Percentiles rank a stretch among this genome's conserved stretches.
Conservation (phyloP, 1,140 invertebrate species). For the Drosophila biarmipes region DNA sequence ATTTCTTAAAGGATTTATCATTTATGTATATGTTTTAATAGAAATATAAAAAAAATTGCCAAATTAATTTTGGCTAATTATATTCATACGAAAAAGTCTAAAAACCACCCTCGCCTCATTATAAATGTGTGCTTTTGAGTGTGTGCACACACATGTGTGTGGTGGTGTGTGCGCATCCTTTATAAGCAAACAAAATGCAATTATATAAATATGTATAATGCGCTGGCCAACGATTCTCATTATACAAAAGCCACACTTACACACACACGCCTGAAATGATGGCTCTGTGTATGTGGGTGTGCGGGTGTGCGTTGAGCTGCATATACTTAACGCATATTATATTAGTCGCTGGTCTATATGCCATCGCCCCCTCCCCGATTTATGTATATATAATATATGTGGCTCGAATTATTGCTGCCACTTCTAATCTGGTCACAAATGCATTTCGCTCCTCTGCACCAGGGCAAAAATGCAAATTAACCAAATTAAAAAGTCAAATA, state of each 20-base stretch:
- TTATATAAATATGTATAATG: constrained; percentile 58
- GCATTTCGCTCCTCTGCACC: too few species aligned
- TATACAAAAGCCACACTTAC: constrained; percentile 29
- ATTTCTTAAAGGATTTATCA: too few species aligned
- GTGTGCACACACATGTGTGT: constrained; percentile 6
- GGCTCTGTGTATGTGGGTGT: constrained; percentile 3
- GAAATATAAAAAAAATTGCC: not conserved
- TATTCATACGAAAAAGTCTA: not conserved
- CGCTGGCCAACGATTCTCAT: constrained; percentile 33
- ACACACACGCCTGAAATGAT: constrained; percentile 10
- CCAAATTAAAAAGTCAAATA: constrained; percentile 11
- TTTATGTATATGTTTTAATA: too few species aligned
- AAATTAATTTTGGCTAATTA: not conserved
- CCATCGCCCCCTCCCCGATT: not conserved
- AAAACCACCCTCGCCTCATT: constrained; percentile 21
- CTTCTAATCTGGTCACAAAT: constrained; percentile 33
- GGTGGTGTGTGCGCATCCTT: constrained; percentile 21
- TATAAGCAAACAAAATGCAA: constrained; percentile 54
- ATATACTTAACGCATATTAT: constrained; percentile 60
- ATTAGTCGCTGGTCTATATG: constrained; percentile 38
- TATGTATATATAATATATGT: constrained; percentile 13
- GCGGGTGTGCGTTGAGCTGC: constrained; percentile 15
- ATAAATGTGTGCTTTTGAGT: constrained; percentile 25
- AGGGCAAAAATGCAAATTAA: constrained; percentile 2
- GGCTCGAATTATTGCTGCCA: constrained; percentile 16